phyloP scores from a whole-genome alignment of 2,797 vertebrate species.

The Lithobates pipiens region DNA sequence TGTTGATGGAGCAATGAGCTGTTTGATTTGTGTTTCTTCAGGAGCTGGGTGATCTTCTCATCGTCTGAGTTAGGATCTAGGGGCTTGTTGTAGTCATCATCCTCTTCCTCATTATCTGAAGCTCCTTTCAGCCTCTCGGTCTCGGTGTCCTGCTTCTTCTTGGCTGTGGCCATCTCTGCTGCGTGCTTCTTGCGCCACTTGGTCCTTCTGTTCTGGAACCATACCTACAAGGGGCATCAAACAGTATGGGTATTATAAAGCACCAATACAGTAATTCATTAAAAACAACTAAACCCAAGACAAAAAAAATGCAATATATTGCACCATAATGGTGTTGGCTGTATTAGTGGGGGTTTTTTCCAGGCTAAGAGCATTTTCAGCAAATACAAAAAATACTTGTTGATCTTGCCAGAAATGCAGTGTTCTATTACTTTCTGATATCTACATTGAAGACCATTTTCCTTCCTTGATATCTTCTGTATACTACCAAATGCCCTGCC shows the following conservation, averaged over 20 bases:
- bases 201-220: constrained; percentile 97
- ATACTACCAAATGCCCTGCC: too few relatives aligned
- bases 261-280: neutral
- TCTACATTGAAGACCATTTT: too few relatives aligned
- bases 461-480: too few relatives aligned
- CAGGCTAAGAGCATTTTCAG: too few relatives aligned
- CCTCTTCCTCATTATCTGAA: constrained; percentile 93
- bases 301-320: too few relatives aligned
- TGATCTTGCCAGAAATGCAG: too few relatives aligned
- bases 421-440: too few relatives aligned
- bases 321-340: too few relatives aligned
- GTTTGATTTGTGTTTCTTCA: constrained; percentile 93
- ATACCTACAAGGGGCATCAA: constrained; percentile 79
- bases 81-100: constrained; percentile 96
- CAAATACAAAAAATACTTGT: too few relatives aligned
- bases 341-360: too few relatives aligned
- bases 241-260: neutral
- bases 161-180: constrained; percentile 96
- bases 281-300: too few relatives aligned
- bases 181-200: constrained; percentile 97
- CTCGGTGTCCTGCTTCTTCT: constrained; percentile 96
- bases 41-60: constrained; percentile 93
- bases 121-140: constrained; percentile 90
- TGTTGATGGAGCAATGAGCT: constrained; percentile 84
- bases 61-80: constrained; percentile 97